Evolutionary conservation across 2,888 invertebrate species (phyloP).

Genomic region (Phoenoteleia sp.): DNA sequence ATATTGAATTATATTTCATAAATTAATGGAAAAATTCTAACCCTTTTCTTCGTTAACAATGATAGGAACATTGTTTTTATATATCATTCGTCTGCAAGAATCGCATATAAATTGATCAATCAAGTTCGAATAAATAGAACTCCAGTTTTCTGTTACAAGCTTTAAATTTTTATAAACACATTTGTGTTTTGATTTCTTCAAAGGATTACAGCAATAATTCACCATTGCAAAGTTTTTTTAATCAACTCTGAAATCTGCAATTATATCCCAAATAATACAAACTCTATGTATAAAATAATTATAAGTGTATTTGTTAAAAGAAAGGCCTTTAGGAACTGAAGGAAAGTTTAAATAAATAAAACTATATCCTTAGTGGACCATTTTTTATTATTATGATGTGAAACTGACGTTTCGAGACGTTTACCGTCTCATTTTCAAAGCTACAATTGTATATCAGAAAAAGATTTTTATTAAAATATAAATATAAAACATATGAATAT

Average conservation of each 20-base stretch:
- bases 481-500: too few relatives aligned
- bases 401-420: too few relatives aligned
- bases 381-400: too few relatives aligned
- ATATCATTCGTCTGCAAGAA: background rate
- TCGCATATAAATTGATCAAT: conserved; percentile 13
- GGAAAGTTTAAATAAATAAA: too few relatives aligned
- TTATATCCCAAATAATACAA: background rate
- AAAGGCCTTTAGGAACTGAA: too few relatives aligned
- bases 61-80: background rate
- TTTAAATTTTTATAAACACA: conserved; percentile 4
- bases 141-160: conserved; percentile 12
- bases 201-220: conserved; percentile 11
- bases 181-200: too few relatives aligned
- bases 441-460: too few relatives aligned
- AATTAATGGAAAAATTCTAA: background rate
- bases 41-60: background rate
- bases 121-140: background rate
- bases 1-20: background rate
- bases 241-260: conserved; percentile 12
- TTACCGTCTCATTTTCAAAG: too few relatives aligned
- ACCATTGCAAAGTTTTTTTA: background rate
- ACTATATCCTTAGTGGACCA: too few relatives aligned
- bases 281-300: too few relatives aligned
- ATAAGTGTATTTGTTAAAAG: too few relatives aligned
- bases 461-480: too few relatives aligned